phyloP scores from a whole-genome alignment of 1,140 invertebrate genomes.

The Antheraea mylitta region DNA sequence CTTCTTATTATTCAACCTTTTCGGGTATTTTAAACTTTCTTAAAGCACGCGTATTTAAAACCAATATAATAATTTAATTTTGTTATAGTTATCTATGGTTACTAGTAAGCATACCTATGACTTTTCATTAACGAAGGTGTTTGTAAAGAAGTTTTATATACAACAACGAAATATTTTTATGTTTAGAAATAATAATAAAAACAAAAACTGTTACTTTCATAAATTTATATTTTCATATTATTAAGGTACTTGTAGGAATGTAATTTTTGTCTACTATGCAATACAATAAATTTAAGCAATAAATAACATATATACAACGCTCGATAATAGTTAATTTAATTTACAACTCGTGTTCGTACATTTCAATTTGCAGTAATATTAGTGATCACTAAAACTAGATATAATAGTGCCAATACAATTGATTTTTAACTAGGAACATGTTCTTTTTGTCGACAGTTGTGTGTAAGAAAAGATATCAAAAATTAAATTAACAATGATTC shows the following conservation, averaged over 20 bases:
- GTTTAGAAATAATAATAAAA: background rate
- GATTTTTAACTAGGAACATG: slow-evolving; percentile 13
- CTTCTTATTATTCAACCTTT: too few relatives aligned
- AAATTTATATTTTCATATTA: slow-evolving; percentile 10
- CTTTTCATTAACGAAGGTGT: too few relatives aligned
- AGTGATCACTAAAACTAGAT: slow-evolving; percentile 10
- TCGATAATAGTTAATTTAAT: slow-evolving; percentile 36
- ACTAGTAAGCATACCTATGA: too few relatives aligned
- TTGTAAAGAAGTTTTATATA: too few relatives aligned
- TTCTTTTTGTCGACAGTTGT: background rate
- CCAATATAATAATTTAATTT: too few relatives aligned
- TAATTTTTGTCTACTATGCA: slow-evolving; percentile 32
- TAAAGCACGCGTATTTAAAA: too few relatives aligned
- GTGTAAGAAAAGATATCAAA: too few relatives aligned
- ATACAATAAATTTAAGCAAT: slow-evolving; percentile 58
- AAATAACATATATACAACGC: slow-evolving; percentile 55
- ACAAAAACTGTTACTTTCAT: background rate
- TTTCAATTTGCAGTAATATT: slow-evolving; percentile 6
- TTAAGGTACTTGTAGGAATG: slow-evolving; percentile 2
- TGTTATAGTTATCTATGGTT: too few relatives aligned
- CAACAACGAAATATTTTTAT: too few relatives aligned
- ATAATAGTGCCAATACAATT: slow-evolving; percentile 7
- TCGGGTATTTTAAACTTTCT: too few relatives aligned
- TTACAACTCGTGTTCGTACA: slow-evolving; percentile 25
- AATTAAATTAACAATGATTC: too few relatives aligned